Evolutionary conservation across 2,797 vertebrate genomes (phyloP), one percentile per base, ranked within the genome.

Genomic region (Amphiprion clarkii): DNA sequence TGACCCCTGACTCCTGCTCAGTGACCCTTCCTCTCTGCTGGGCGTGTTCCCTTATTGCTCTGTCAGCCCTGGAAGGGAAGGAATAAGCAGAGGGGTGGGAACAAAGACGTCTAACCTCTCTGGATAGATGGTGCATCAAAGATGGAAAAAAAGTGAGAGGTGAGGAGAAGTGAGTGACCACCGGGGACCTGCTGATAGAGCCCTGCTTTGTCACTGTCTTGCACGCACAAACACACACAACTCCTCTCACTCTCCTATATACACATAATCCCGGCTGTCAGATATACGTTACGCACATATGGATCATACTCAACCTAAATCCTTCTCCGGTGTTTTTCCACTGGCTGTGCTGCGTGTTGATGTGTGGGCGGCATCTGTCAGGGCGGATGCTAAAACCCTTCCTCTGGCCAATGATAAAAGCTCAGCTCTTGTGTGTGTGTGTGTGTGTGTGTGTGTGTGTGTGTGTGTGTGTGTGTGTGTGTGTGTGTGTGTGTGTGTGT

Each of bases 231-330:
- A 79, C 53, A 72, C 58, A 70, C 2, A 11, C 52, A 40, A 25
- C 31, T 46, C 56, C 11, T 48, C 57, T 77, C 67, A 48, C 21
- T 48, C 73, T 82, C 78, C 71, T 90, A 83, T 84, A 89, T 81
- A 87, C 76, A 81, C 85, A 87, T 91, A 90, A 92, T 92, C 91
- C 86, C 0, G 60, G 78, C 86, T 93, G 92, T 91, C 86, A 91
- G 71, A 87, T 91, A 73, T 82, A 82, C 53, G 81, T 80, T 85
- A 75, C 82, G 89, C 83, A 82, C 46, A 79, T 85, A 92, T 91
- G 84, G 85, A 93, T 91, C 88, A 89, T 61, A 76, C 70, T 88
- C 78, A 64, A 53, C 16, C 70, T 68, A 86, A 89, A 88, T 92
- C 86, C 88, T 79, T 71, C 49, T 59, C 6, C 51, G 17, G 67